phyloP scores from a whole-genome alignment of 2,888 invertebrate genomes.

The Sphaerophoria rueppellii region DNA sequence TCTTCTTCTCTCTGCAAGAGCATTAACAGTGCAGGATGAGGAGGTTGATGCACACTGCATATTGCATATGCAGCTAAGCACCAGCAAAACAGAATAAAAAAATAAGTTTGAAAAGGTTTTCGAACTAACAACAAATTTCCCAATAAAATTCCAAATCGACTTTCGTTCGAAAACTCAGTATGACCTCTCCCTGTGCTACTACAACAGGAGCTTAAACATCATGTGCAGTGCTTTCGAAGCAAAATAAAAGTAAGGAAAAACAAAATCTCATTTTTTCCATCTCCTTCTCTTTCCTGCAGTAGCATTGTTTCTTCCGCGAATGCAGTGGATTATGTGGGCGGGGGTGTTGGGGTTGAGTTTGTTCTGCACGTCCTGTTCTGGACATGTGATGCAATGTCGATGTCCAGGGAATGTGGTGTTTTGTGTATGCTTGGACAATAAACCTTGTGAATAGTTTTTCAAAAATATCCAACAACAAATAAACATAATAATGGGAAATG shows the following conservation, averaged over 20 bases:
- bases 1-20: neutral
- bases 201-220: neutral
- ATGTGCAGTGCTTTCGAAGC: constrained; percentile 1
- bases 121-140: constrained; percentile 29
- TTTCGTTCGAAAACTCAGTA: neutral
- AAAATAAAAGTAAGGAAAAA: neutral
- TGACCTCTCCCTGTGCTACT: neutral
- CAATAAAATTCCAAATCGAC: constrained; percentile 29
- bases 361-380: constrained; percentile 3
- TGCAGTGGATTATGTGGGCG: no score
- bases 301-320: no score
- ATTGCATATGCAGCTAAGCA: neutral
- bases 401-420: neutral
- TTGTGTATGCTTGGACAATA: constrained; percentile 35
- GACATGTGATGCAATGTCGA: neutral
- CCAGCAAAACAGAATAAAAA: neutral
- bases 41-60: no score
- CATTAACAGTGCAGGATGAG: constrained; percentile 16
- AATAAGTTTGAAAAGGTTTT: constrained; percentile 28
- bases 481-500: constrained; percentile 1
- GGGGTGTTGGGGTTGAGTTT: no score
- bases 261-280: no score
- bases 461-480: neutral
- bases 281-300: no score
- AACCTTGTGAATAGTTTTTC: constrained; percentile 42